phyloP scores from a whole-genome alignment of 2,797 vertebrate genomes.

The Protonibea diacanthus region DNA sequence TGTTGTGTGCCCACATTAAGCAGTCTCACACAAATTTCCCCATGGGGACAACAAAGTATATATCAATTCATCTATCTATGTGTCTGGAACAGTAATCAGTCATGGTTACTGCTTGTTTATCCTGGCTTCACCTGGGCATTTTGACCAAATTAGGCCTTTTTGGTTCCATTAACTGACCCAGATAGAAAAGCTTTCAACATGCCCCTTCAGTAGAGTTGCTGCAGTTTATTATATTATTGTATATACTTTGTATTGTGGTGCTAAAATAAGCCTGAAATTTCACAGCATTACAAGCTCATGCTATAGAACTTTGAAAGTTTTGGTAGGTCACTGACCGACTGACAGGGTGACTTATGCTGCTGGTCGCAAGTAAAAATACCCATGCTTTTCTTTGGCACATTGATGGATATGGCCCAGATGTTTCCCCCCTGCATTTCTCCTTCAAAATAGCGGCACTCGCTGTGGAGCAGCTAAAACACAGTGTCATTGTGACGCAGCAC shows the following conservation, averaged over 20 bases:
- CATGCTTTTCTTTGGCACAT: constrained; percentile 16
- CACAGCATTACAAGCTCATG: background rate
- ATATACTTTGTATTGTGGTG: no score
- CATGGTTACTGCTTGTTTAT: background rate
- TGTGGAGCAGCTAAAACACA: constrained; percentile 7
- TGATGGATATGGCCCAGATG: constrained; percentile 52
- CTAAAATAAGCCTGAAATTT: background rate
- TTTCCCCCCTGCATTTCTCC: constrained; percentile 13
- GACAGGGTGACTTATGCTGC: constrained; percentile 46
- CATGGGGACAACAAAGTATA: no score
- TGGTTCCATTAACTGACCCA: background rate
- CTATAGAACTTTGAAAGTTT: constrained; percentile 13
- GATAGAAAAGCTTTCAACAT: background rate
- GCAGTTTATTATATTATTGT: background rate
- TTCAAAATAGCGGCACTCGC: constrained; percentile 15
- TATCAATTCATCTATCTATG: no score
- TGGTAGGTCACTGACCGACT: constrained; percentile 15
- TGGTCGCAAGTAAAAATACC: constrained; percentile 42
- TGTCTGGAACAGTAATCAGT: background rate
- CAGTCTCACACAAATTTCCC: no score
- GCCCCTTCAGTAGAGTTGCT: no score
- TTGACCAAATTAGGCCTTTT: background rate
- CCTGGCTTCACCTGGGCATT: background rate
- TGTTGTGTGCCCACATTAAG: no score
- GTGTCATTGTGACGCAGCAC: constrained; percentile 17